Conservation (phyloP, 2,113 vertebrate species). For the Dryoscopus gambensis region DNA sequence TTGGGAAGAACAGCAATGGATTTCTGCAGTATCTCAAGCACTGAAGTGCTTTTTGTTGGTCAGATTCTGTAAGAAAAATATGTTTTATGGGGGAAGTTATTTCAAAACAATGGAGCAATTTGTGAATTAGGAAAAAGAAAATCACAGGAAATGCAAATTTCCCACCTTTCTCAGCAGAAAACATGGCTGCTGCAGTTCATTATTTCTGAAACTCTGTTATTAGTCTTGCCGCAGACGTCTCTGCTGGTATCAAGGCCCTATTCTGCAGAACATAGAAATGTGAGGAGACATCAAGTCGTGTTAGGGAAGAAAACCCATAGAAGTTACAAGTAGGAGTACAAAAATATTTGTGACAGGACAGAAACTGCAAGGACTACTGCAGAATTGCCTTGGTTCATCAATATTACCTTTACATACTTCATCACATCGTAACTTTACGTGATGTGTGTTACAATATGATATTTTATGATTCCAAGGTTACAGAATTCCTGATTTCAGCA, state of each 20-base stretch:
- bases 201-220: neutral
- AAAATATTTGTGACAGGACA: neutral
- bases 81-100: neutral
- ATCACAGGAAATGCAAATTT: neutral
- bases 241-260: neutral
- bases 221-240: neutral
- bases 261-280: neutral
- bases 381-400: neutral
- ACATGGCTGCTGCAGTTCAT: neutral
- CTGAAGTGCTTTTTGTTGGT: neutral
- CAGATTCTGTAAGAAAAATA: neutral
- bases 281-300: neutral
- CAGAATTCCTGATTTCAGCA: neutral
- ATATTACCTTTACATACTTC: neutral
- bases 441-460: neutral
- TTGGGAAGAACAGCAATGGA: neutral
- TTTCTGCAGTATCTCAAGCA: neutral
- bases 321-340: neutral
- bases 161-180: neutral
- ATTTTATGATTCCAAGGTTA: neutral
- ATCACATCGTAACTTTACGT: fast-evolving
- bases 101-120: neutral
- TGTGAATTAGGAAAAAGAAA: neutral
- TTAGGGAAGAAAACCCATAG: neutral
- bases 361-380: neutral